These are phyloP conservation scores for Thomomys bottae DNA, from an alignment of 2,113 vertebrate genomes.

Conservation along the genomic window DNA sequence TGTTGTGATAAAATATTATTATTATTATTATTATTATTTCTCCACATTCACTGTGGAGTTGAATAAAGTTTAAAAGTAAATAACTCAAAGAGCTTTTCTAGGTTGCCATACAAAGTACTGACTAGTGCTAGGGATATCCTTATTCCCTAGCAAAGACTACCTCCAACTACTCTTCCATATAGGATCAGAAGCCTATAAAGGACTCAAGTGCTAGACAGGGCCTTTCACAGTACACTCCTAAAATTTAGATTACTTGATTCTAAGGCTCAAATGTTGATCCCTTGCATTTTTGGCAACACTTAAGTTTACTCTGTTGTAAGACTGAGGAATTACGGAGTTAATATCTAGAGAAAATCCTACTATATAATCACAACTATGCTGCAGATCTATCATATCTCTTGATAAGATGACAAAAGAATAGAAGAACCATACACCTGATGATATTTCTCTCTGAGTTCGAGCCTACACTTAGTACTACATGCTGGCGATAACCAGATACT, in stretches of 20 bases:
- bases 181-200: background rate
- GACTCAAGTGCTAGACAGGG: background rate
- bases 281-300: background rate
- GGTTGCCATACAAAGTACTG: background rate
- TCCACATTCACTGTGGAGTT: background rate
- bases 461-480: background rate
- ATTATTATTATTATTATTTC: conserved; percentile 10
- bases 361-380: background rate
- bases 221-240: background rate
- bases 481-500: conserved; percentile 3
- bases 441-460: conserved; percentile 8
- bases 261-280: conserved; percentile 5
- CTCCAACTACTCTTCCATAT: background rate
- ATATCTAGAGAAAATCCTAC: background rate
- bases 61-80: conserved; percentile 46
- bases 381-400: background rate
- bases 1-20: conserved; percentile 50
- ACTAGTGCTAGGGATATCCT: background rate
- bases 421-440: background rate
- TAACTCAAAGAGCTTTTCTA: conserved; percentile 1
- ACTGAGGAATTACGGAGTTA: background rate
- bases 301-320: background rate
- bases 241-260: conserved; percentile 16
- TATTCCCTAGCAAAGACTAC: background rate
- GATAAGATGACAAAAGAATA: background rate